phyloP scores from a whole-genome alignment of 2,797 vertebrate species.

The Mormyrus proboscirostris region DNA sequence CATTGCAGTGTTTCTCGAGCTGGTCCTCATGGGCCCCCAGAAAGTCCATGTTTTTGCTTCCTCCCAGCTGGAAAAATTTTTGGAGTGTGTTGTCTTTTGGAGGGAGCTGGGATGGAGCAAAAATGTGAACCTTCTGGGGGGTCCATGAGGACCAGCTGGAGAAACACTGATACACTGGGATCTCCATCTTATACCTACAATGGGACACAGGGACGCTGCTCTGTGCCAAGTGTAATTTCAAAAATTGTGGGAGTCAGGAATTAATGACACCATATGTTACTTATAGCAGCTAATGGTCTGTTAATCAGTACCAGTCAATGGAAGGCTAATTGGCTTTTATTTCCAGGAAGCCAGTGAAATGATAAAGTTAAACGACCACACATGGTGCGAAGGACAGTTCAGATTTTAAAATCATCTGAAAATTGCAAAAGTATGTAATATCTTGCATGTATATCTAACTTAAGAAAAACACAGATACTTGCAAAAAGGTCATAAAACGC shows the following conservation, averaged over 20 bases:
- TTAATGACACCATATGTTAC: background rate
- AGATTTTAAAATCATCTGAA: background rate
- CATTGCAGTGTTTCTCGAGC: background rate
- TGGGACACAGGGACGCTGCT: background rate
- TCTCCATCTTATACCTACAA: background rate
- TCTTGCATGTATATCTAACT: background rate
- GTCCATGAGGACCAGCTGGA: background rate
- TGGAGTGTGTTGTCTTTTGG: background rate
- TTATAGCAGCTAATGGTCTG: background rate
- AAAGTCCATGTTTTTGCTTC: background rate
- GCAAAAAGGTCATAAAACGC: no score
- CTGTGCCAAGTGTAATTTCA: background rate
- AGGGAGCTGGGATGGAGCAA: background rate
- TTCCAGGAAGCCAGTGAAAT: background rate
- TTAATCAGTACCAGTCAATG: background rate
- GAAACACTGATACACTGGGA: background rate
- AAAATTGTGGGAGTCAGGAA: background rate
- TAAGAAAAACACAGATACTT: background rate
- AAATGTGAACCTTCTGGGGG: background rate
- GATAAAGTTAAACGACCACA: background rate
- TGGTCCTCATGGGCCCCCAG: background rate
- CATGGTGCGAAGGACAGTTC: background rate
- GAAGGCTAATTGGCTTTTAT: background rate
- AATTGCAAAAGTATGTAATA: background rate
- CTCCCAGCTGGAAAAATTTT: background rate